phyloP scores from a whole-genome alignment of 2,888 invertebrate species.

The Athalia rosae region DNA sequence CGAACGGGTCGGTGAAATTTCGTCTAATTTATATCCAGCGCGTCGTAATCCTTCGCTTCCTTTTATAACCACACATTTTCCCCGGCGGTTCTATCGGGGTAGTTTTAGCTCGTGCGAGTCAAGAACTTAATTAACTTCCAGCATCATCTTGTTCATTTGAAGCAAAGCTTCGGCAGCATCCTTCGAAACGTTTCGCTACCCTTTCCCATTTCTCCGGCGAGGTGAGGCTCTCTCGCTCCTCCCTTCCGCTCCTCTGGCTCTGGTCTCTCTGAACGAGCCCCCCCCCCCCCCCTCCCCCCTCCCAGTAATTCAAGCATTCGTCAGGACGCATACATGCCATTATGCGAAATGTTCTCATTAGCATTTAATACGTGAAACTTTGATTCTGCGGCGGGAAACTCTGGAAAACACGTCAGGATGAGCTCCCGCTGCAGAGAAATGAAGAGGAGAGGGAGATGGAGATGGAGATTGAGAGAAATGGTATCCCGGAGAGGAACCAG shows the following conservation, averaged over 20 bases:
- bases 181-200: conserved; percentile 33
- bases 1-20: background rate
- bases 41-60: conserved; percentile 26
- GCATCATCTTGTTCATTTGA: conserved; percentile 39
- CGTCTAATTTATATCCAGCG: background rate
- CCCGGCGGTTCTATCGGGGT: conserved; percentile 24
- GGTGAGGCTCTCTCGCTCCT: background rate
- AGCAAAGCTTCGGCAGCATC: conserved; percentile 35
- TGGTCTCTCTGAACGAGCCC: background rate
- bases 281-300: conserved; percentile 52
- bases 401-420: conserved; percentile 44
- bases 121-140: conserved; percentile 42
- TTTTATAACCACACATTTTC: conserved; percentile 35
- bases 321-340: conserved; percentile 62
- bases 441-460: conserved; percentile 46
- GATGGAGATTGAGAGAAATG: background rate
- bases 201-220: background rate
- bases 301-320: conserved; percentile 62
- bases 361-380: conserved; percentile 68
- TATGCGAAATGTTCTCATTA: conserved; percentile 64
- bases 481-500: conserved; percentile 46
- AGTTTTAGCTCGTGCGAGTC: conserved; percentile 28
- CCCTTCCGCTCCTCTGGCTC: background rate
- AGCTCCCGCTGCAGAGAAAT: conserved; percentile 46
- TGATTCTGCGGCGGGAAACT: conserved; percentile 60